These are phyloP conservation scores for Apodemus speciosus DNA, from an alignment of 2,113 vertebrate genomes.

Conservation along the genomic window DNA sequence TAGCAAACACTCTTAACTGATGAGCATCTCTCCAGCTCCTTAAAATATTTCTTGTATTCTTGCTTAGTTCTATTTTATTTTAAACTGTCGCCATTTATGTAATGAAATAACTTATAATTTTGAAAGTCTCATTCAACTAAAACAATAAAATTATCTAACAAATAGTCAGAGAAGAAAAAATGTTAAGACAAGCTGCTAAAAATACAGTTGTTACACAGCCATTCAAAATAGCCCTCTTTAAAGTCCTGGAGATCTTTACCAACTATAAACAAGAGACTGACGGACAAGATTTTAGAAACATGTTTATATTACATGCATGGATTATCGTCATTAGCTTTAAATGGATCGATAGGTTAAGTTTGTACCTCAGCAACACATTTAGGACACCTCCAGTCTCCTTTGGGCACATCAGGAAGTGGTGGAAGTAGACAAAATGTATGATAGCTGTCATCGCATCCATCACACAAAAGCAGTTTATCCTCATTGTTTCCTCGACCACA, in stretches of 20 bases:
- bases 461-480: constrained; percentile 95
- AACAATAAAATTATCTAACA: constrained; percentile 10
- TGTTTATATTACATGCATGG: not conserved
- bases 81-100: not conserved
- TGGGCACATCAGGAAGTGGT: constrained; percentile 96
- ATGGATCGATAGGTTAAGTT: not conserved
- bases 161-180: not conserved
- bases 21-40: not conserved
- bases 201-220: not conserved
- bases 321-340: not conserved
- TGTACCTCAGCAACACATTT: constrained; percentile 98
- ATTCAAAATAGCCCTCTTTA: not conserved
- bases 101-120: not conserved
- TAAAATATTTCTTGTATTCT: not conserved
- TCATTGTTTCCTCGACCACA: constrained; percentile 97
- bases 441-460: constrained; percentile 98
- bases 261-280: not conserved
- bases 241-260: constrained; percentile 23
- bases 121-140: constrained; percentile 32
- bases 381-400: constrained; percentile 98
- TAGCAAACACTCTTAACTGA: too few relatives aligned
- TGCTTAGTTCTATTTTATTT: not conserved
- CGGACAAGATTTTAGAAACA: not conserved
- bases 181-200: constrained; percentile 3
- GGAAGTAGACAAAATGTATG: constrained; percentile 98